phyloP scores from a whole-genome alignment of 2,797 vertebrate genomes.

The Sebastes elongatus region DNA sequence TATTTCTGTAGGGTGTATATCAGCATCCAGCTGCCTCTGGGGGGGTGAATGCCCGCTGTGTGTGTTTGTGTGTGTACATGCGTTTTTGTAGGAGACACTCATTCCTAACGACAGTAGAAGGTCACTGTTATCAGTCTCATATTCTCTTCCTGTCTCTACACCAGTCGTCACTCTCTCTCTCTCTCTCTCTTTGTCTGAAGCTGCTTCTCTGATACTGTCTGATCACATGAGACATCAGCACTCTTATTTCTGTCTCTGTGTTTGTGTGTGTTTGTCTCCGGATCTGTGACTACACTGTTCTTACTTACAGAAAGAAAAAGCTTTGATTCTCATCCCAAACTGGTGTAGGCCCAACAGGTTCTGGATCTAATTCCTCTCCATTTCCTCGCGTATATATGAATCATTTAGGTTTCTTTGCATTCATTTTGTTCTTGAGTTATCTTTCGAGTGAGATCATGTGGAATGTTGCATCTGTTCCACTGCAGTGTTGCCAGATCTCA shows the following conservation, averaged over 20 bases:
- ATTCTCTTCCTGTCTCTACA: slow-evolving; percentile 19
- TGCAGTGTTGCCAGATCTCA: too few species aligned
- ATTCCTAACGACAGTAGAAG: slow-evolving; percentile 70
- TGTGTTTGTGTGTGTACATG: slow-evolving; percentile 34
- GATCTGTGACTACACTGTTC: background rate
- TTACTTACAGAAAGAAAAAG: background rate
- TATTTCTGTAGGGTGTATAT: slow-evolving; percentile 20
- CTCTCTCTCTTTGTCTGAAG: background rate
- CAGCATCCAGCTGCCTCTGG: slow-evolving; percentile 38
- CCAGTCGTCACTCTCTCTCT: slow-evolving; percentile 11
- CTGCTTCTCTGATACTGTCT: slow-evolving; percentile 20
- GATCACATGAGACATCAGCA: slow-evolving; percentile 25
- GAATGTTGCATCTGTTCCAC: background rate
- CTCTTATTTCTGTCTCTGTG: background rate
- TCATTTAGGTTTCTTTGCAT: background rate
- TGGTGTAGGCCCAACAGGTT: background rate
- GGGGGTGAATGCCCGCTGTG: slow-evolving; percentile 20
- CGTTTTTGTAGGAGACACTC: slow-evolving; percentile 35
- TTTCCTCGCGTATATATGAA: background rate
- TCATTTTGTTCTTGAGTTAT: background rate
- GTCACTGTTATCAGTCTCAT: slow-evolving; percentile 65
- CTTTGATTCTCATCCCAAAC: background rate
- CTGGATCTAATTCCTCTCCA: background rate
- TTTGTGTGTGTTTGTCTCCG: background rate
- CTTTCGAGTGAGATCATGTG: background rate